These are phyloP conservation scores for Aquatica leii DNA, from an alignment of 2,888 invertebrate genomes.

Conservation along the genomic window DNA sequence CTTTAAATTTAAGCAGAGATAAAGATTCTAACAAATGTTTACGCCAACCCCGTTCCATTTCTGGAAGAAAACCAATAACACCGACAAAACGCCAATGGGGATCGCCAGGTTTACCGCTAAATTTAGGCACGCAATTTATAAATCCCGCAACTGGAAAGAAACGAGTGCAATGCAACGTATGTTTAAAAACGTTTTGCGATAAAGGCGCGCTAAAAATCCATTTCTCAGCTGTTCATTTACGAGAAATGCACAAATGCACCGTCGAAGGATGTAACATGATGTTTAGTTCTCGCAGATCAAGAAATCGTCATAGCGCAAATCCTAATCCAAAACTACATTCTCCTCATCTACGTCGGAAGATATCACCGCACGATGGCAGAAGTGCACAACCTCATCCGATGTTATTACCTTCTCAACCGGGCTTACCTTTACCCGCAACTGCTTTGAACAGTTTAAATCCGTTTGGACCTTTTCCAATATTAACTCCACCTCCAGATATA, in stretches of 20 bases:
- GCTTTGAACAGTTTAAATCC: constrained; percentile 76
- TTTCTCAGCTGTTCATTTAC: constrained; percentile 96
- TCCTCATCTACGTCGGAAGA: constrained; percentile 91
- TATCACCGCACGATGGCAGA: constrained; percentile 92
- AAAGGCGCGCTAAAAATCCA: constrained; percentile 99
- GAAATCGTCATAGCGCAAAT: constrained; percentile 97
- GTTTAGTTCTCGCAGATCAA: constrained; percentile 95
- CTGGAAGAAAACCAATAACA: constrained; percentile 72
- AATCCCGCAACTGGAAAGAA: constrained; percentile 95
- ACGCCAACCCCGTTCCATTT: constrained; percentile 57
- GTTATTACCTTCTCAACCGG: constrained; percentile 76
- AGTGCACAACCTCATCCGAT: constrained; percentile 87
- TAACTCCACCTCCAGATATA: constrained; percentile 75
- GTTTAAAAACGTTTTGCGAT: constrained; percentile 99
- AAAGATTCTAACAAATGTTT: constrained; percentile 62
- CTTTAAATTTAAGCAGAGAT: constrained; percentile 71
- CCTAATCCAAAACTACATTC: constrained; percentile 98
- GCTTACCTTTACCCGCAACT: constrained; percentile 69
- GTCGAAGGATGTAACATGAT: constrained; percentile 99
- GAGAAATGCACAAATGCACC: constrained; percentile 99
- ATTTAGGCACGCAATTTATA: constrained; percentile 88
- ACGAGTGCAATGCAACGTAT: constrained; percentile 97
- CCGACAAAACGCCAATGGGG: constrained; percentile 85
- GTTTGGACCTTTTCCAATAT: constrained; percentile 80
- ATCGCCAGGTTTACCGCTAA: constrained; percentile 77